These are phyloP conservation scores for Garra rufa DNA, from an alignment of 2,113 vertebrate genomes.

Conservation along the genomic window DNA sequence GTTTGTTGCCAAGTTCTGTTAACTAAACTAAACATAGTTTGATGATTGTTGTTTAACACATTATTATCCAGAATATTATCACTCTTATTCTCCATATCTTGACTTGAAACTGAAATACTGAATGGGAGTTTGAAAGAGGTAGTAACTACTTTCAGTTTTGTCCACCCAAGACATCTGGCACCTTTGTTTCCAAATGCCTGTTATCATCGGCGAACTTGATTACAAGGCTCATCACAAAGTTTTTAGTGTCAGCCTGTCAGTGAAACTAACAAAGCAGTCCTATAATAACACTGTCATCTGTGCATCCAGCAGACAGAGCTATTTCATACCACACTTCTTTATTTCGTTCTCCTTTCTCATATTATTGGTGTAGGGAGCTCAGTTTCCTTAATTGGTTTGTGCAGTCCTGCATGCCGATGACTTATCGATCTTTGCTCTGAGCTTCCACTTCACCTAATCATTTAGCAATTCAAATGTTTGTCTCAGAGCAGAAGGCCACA, in stretches of 20 bases:
- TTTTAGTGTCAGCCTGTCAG: conserved; percentile 39
- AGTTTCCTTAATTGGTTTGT: conserved; percentile 60
- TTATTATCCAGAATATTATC: not conserved
- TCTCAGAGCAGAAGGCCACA: conserved; percentile 44
- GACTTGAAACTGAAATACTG: not conserved
- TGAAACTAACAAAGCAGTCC: not conserved
- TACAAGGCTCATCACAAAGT: conserved; percentile 36
- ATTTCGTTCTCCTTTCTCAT: conserved; percentile 39
- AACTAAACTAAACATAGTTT: too few species aligned
- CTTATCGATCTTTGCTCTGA: conserved; percentile 67
- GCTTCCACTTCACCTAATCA: conserved; percentile 63
- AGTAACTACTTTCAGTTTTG: not conserved
- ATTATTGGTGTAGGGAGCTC: conserved; percentile 60
- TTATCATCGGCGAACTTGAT: not conserved
- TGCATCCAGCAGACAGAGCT: not conserved
- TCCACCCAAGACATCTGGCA: conserved; percentile 2
- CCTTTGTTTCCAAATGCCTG: conserved; percentile 15
- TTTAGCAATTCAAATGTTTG: conserved; percentile 68
- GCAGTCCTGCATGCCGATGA: conserved; percentile 58
- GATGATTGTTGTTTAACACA: not conserved
- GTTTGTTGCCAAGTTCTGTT: too few species aligned
- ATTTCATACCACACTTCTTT: conserved; percentile 20
- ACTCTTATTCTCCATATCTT: not conserved
- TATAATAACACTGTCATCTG: conserved; percentile 33
- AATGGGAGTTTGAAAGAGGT: too few species aligned